phyloP scores from a whole-genome alignment of 2,888 invertebrate genomes.

The Acleris literana region DNA sequence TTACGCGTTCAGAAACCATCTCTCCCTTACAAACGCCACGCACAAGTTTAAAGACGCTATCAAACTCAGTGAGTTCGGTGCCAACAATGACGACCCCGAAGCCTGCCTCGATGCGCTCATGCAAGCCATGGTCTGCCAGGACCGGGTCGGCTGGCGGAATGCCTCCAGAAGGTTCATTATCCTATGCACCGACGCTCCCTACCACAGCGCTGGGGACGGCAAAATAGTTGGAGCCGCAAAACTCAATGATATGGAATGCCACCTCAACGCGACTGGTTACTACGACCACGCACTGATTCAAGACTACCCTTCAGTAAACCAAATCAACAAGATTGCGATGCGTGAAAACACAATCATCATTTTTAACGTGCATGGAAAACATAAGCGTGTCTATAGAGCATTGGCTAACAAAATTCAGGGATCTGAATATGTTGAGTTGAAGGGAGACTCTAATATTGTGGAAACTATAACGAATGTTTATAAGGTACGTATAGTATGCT shows the following conservation, averaged over 20 bases:
- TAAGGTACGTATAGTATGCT: slow-evolving; percentile 49
- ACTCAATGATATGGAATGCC: slow-evolving; percentile 89
- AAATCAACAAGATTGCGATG: slow-evolving; percentile 84
- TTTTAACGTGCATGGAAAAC: slow-evolving; percentile 48
- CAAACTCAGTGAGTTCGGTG: slow-evolving; percentile 67
- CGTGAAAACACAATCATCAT: slow-evolving; percentile 87
- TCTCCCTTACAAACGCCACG: slow-evolving; percentile 85
- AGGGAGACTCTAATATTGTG: slow-evolving; percentile 39
- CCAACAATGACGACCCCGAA: slow-evolving; percentile 88
- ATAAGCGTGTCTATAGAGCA: slow-evolving; percentile 43
- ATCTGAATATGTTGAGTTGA: slow-evolving; percentile 44
- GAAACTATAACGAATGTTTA: slow-evolving; percentile 53
- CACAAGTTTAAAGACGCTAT: slow-evolving; percentile 68
- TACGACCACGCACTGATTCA: slow-evolving; percentile 83
- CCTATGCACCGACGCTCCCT: slow-evolving; percentile 90
- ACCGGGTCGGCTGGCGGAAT: slow-evolving; percentile 90
- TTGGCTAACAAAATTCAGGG: slow-evolving; percentile 50
- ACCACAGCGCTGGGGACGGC: slow-evolving; percentile 92
- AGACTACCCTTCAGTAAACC: slow-evolving; percentile 92
- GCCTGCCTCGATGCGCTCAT: slow-evolving; percentile 95
- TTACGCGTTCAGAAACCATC: slow-evolving; percentile 90
- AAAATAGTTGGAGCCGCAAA: slow-evolving; percentile 86
- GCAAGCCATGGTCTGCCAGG: slow-evolving; percentile 86
- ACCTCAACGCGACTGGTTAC: slow-evolving; percentile 75
- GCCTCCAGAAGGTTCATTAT: slow-evolving; percentile 90